Evolutionary conservation across 2,113 vertebrate species (phyloP), one percentile per base, ranked within the genome.

Genomic region (Labeo rohita): DNA sequence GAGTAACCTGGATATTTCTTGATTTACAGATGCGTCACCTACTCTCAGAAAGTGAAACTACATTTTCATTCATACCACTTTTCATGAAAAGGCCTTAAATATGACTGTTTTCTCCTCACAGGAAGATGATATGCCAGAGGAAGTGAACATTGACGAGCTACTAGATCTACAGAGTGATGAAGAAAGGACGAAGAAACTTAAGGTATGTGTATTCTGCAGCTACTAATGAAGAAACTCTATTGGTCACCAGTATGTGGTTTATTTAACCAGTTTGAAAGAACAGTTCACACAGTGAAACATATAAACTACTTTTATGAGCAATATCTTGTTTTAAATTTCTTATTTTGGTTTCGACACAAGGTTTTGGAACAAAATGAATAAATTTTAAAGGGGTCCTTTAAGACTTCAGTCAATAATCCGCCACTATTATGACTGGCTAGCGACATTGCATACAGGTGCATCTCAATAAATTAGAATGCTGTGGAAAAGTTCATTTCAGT

Each of bases 81-180:
- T 68, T 68, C 28, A 36, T 68, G 65, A 8, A 36, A 6, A 36
- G 65, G 28, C 65, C 13, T 39, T 39, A 70, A 39, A 39, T 70
- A 8, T 10, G 39, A 72, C 18, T 45, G 3, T 80, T 81, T 68
- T 84, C 21, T 68, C 1, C 15, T 83, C 59, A 52, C 89, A 96
- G 95, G 95, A 95, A 78, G 91, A 93, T 3, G 91, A 94, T n/a
- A 95, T 96, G 94, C 95, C 95, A 0, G 95, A 95, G 39, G 95
- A 96, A 83, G 94, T 96, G 87, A 96, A 95, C 87, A 96, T 96
- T 0, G 95, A 96, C 0, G 94, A 95, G 6, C 63, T 96, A 49
- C 78, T 96, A 87, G 95, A 96, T 82, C 79, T 96, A 79, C 91
- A 93, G 23, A 93, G 81, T 9, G 95, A 96, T 21, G 94, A 94